Percentiles rank a stretch among this genome's conserved stretches.
Evolutionary conservation across 2,888 invertebrate species (phyloP).

Genomic region (Flabesymbios commensalis): DNA sequence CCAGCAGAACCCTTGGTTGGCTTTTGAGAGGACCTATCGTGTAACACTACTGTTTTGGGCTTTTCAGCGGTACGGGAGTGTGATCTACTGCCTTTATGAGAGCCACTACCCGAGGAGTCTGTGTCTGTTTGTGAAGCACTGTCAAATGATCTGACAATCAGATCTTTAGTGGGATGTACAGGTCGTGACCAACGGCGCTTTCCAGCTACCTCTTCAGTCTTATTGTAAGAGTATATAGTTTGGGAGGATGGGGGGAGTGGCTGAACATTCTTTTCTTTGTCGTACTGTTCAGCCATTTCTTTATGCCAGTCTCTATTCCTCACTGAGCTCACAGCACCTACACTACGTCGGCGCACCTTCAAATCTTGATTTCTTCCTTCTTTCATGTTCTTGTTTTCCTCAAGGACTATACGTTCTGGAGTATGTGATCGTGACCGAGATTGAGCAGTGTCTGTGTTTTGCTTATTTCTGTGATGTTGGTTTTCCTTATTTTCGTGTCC

Average conservation of each 20-base stretch:
- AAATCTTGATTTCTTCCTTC: background rate
- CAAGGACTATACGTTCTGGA: background rate
- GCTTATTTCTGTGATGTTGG: too few relatives aligned
- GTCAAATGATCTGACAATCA: too few relatives aligned
- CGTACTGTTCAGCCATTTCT: constrained; percentile 25
- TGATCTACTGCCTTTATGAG: too few relatives aligned
- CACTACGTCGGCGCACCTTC: background rate
- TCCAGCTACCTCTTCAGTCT: background rate
- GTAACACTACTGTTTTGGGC: too few relatives aligned
- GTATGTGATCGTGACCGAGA: background rate
- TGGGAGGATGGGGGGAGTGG: background rate
- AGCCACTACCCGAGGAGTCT: too few relatives aligned
- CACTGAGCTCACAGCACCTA: constrained; percentile 14
- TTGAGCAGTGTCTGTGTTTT: background rate
- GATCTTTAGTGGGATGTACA: constrained; percentile 29
- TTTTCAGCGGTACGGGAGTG: too few relatives aligned
- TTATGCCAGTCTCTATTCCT: constrained; percentile 27
- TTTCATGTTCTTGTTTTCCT: background rate
- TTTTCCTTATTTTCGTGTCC: background rate
- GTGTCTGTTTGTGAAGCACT: too few relatives aligned
- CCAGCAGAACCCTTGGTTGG: too few relatives aligned
- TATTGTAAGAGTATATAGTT: constrained; percentile 2
- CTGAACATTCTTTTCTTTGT: constrained; percentile 3
- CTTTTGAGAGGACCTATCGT: too few relatives aligned
- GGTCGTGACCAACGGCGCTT: constrained; percentile 24